A percentile compares a stretch with the other conserved stretches of the same genome.
Conservation (phyloP, 2,113 vertebrate genomes). For the Pseudonaja textilis region DNA sequence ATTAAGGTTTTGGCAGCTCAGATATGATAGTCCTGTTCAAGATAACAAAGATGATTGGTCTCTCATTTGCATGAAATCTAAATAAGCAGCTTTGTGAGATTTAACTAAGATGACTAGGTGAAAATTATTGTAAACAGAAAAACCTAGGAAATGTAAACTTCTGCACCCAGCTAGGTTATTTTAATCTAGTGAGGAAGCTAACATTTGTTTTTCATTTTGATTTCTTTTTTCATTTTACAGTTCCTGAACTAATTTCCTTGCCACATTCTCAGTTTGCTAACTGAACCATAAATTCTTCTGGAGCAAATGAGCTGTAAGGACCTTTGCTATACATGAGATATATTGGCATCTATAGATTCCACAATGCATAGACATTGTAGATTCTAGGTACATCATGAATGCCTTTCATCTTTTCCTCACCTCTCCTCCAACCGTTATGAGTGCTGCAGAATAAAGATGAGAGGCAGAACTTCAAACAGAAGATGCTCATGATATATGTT, state of each 20-base stretch:
- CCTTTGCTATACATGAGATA: background rate
- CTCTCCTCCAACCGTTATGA: background rate
- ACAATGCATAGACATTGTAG: background rate
- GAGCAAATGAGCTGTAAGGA: background rate
- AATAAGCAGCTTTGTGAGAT: background rate
- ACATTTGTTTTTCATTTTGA: background rate
- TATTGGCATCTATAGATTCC: background rate
- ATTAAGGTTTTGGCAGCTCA: background rate
- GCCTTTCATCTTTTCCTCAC: background rate
- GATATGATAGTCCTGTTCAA: background rate
- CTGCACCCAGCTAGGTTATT: background rate
- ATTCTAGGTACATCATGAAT: background rate
- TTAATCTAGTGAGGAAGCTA: background rate
- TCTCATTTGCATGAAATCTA: background rate
- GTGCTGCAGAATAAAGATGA: background rate
- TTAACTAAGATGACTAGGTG: background rate
- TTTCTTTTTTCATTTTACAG: background rate
- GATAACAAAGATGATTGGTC: background rate
- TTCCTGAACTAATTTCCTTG: background rate
- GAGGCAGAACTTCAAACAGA: background rate
- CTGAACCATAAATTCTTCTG: background rate
- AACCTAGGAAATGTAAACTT: background rate
- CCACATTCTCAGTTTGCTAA: background rate
- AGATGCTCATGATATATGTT: constrained; percentile 15
- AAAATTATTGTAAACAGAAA: background rate